Evolutionary conservation across 2,113 vertebrate genomes (phyloP).

Genomic region (Xiphophorus hellerii): DNA sequence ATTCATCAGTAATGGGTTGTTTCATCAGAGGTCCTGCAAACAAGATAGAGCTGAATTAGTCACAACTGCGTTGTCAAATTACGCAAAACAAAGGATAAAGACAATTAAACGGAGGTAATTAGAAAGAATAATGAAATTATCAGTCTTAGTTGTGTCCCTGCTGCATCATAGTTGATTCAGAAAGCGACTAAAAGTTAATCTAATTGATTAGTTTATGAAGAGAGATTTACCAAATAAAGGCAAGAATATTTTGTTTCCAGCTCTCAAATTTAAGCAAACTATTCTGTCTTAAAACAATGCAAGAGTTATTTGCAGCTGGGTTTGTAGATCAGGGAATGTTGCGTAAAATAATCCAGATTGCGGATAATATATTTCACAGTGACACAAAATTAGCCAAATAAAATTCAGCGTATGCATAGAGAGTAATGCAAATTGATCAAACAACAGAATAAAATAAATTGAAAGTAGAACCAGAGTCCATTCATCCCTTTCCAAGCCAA

Average conservation of each 20-base stretch:
- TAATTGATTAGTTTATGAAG: no score
- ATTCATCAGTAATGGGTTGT: constrained; percentile 47
- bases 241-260: neutral
- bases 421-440: neutral
- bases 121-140: neutral
- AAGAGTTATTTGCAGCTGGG: neutral
- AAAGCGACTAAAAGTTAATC: neutral
- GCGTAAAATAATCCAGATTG: neutral
- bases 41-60: neutral
- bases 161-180: neutral
- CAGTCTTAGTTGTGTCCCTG: neutral
- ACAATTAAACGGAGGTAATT: neutral
- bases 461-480: no score
- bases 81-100: no score
- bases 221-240: neutral
- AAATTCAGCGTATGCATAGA: neutral
- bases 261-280: neutral
- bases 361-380: neutral
- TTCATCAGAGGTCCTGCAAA: constrained; percentile 38
- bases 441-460: no score
- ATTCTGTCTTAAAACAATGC: neutral
- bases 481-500: no score
- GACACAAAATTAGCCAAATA: neutral
- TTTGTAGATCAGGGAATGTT: neutral
- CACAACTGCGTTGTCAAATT: neutral